Conservation (phyloP, 2,888 invertebrate genomes). For the Pammene fasciana region DNA sequence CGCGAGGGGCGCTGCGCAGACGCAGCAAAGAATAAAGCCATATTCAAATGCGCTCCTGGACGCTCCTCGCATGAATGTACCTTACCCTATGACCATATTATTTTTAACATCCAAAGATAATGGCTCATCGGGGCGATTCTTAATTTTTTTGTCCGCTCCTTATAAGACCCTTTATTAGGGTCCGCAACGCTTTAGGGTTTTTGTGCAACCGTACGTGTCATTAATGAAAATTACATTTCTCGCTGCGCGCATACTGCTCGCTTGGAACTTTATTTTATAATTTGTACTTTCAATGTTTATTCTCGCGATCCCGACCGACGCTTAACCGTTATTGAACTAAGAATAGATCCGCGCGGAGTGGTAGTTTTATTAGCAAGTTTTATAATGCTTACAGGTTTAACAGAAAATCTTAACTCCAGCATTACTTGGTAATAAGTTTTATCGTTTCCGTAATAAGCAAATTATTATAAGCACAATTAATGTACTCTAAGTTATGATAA, state of each 20-base stretch:
- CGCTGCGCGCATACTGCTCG: conserved; percentile 48
- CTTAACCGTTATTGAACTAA: conserved; percentile 25
- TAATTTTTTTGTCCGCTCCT: conserved; percentile 80
- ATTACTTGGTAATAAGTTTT: neutral
- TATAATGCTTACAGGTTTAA: neutral
- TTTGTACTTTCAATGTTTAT: conserved; percentile 33
- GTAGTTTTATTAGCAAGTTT: neutral
- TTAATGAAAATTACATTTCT: conserved; percentile 66
- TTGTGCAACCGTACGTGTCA: conserved; percentile 76
- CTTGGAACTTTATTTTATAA: conserved; percentile 36
- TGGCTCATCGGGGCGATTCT: conserved; percentile 82
- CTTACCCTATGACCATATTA: conserved; percentile 83
- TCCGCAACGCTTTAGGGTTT: conserved; percentile 77
- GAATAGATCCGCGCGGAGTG: neutral
- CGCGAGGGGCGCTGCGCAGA: conserved; percentile 69
- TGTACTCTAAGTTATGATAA: conserved; percentile 17
- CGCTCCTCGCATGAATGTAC: conserved; percentile 79
- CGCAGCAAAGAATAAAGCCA: conserved; percentile 60
- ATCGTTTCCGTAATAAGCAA: neutral
- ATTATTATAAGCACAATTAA: conserved; percentile 15
- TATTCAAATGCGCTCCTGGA: conserved; percentile 83
- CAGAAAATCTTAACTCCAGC: neutral
- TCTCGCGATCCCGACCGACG: conserved; percentile 22
- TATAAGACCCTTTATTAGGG: conserved; percentile 75
- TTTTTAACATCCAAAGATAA: conserved; percentile 82